phyloP scores from a whole-genome alignment of 2,797 vertebrate genomes.

The Sebastes vulpes region DNA sequence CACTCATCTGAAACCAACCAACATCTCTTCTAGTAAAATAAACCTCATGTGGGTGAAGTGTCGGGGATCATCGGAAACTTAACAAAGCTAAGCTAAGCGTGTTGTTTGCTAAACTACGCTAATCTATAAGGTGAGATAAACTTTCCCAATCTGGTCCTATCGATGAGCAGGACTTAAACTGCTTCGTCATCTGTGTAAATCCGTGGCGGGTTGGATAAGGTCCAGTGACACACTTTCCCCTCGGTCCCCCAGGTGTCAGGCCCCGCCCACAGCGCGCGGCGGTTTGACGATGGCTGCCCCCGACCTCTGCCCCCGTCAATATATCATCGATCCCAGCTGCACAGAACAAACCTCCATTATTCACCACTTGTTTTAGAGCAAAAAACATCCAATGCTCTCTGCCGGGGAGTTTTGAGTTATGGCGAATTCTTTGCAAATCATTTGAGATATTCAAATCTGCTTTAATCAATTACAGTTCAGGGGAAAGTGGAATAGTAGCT shows the following conservation, averaged over 20 bases:
- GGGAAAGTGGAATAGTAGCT: neutral
- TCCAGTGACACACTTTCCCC: constrained; percentile 54
- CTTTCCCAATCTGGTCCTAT: neutral
- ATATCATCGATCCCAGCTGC: constrained; percentile 49
- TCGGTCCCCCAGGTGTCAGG: constrained; percentile 38
- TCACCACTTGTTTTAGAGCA: constrained; percentile 59
- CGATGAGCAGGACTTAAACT: constrained; percentile 35
- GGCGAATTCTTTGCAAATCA: neutral
- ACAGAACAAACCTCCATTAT: constrained; percentile 67
- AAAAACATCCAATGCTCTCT: neutral
- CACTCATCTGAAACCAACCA: constrained; percentile 18
- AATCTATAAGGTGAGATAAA: neutral
- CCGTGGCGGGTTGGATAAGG: neutral
- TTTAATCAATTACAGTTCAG: neutral
- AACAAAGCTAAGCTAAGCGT: neutral
- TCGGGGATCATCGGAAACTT: neutral
- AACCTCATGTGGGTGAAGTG: neutral
- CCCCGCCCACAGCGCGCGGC: constrained; percentile 36
- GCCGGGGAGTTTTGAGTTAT: neutral
- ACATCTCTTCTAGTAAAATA: neutral
- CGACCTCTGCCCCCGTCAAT: constrained; percentile 59
- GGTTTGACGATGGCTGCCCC: constrained; percentile 50
- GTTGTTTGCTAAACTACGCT: neutral
- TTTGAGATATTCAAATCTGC: neutral
- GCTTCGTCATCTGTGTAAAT: constrained; percentile 59